Percentiles rank a stretch among this genome's conserved stretches.
Evolutionary conservation across 2,797 vertebrate genomes (phyloP).

Genomic region (Poliocrania exsul): DNA sequence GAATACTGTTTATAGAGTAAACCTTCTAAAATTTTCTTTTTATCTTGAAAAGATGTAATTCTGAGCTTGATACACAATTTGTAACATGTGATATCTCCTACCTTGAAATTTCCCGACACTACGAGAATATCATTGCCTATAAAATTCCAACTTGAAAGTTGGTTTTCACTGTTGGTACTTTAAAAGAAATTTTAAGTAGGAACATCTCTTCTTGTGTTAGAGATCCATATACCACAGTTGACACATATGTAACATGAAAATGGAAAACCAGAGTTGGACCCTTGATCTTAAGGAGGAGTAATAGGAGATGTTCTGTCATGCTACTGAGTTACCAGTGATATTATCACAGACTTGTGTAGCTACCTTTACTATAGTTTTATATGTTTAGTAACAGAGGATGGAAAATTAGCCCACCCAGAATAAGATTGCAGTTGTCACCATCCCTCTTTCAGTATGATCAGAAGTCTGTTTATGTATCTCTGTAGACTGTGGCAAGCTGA

Average conservation of each 20-base stretch:
- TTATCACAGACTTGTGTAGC: not conserved
- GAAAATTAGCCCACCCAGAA: conserved; percentile 10
- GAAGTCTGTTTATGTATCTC: conserved; percentile 15
- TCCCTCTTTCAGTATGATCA: not conserved
- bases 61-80: conserved; percentile 17
- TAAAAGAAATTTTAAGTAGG: conserved; percentile 1
- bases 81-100: not conserved
- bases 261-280: not conserved
- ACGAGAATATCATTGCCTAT: not conserved
- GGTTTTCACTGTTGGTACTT: not conserved
- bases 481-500: conserved; percentile 31
- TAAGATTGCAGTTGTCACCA: not conserved
- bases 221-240: not conserved
- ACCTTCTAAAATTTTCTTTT: not conserved
- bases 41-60: conserved; percentile 15
- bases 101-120: not conserved
- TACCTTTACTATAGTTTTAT: not conserved
- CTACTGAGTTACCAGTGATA: not conserved
- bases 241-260: not conserved
- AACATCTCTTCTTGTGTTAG: not conserved
- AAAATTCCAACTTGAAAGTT: conserved; percentile 10
- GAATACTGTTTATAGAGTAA: not conserved
- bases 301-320: not conserved
- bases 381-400: not conserved
- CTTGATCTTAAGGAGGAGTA: conserved; percentile 1